Base-by-base conservation (phyloP, 1,140 invertebrate genomes). In the Formica selysi region DNA sequence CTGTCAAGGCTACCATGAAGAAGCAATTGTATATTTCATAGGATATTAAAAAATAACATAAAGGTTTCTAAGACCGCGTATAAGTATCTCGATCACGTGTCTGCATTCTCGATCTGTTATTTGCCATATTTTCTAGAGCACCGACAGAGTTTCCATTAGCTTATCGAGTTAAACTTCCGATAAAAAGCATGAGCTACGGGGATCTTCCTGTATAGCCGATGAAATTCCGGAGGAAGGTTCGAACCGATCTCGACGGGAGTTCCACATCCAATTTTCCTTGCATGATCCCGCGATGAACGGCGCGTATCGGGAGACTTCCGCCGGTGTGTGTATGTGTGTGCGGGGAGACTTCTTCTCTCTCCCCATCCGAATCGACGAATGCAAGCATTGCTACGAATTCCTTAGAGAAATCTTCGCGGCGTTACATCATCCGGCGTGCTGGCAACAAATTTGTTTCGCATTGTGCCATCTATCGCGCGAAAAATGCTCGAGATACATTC, bases 391-490 rank as follows among this genome's bases (percentile, higher is more conserved):
- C 86, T 29, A 57, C 78, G 70, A 93, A 93, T 93, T 92, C 93
- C 92, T 93, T 70, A 79, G 93, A 94, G 93, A 94, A 94, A 94
- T 94, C 93, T 94, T 92, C 90, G 73, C 61, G 71, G 90, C 88
- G 84, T 90, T 93, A 91, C 89, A 94, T 93, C 93, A 92, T 92
- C 79, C 65, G 73, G 83, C 89, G 73, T 86, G 74, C 89, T 89
- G 85, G 90, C 92, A 93, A 92, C 88, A 91, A 93, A 93, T 93
- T 94, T 91, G 91, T 94, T 94, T 92, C 91, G 87, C 91, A 93
- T 94, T 93, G 89, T 90, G 90, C 91, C 91, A 89, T 78, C 88
- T 74, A 65, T 76, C 86, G 22, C 71, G 87, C 88, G 89, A 94
- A 91, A 93, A 92, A 94, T 93, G 79, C 76, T 79, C 80, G 79